Conservation (phyloP, 2,113 vertebrate species). For the Dicentrarchus labrax region DNA sequence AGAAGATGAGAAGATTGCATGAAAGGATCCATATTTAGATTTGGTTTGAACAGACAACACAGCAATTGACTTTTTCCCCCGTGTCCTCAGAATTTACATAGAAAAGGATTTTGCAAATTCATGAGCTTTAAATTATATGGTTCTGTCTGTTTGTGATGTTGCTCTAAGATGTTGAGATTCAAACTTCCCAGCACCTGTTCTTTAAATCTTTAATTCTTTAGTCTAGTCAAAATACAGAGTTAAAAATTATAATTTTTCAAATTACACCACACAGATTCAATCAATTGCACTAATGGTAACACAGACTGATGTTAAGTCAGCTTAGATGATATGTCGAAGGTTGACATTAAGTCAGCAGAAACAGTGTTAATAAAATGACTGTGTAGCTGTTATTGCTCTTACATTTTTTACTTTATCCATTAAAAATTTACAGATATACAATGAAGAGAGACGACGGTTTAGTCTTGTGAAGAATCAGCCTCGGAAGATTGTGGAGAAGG, state of each 20-base stretch:
- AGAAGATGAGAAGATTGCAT: slow-evolving; percentile 14
- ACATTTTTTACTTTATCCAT: slow-evolving; percentile 30
- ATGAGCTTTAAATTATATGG: slow-evolving; percentile 3
- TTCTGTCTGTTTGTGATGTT: slow-evolving; percentile 9
- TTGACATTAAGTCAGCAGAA: slow-evolving; percentile 18
- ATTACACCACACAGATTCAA: too few relatives aligned
- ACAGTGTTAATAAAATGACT: neutral
- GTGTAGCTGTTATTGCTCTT: slow-evolving; percentile 1
- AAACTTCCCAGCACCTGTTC: neutral
- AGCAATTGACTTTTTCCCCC: slow-evolving; percentile 12
- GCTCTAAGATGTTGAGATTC: neutral
- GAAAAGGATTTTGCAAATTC: slow-evolving; percentile 26
- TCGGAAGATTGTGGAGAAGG: slow-evolving; percentile 94
- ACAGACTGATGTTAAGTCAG: slow-evolving; percentile 9
- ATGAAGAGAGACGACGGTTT: slow-evolving; percentile 93
- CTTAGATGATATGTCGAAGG: neutral
- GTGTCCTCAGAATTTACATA: slow-evolving; percentile 11
- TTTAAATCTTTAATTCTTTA: neutral
- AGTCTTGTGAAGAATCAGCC: slow-evolving; percentile 94
- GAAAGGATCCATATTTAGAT: slow-evolving; percentile 44
- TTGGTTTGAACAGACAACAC: slow-evolving; percentile 10
- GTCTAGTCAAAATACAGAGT: too few relatives aligned
- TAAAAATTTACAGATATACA: slow-evolving; percentile 91
- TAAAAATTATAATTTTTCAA: neutral
- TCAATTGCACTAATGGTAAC: neutral